A percentile compares a stretch with the other conserved stretches of the same genome.
Conservation (phyloP, 2,888 invertebrate species). For the Pachymerium ferrugineum region DNA sequence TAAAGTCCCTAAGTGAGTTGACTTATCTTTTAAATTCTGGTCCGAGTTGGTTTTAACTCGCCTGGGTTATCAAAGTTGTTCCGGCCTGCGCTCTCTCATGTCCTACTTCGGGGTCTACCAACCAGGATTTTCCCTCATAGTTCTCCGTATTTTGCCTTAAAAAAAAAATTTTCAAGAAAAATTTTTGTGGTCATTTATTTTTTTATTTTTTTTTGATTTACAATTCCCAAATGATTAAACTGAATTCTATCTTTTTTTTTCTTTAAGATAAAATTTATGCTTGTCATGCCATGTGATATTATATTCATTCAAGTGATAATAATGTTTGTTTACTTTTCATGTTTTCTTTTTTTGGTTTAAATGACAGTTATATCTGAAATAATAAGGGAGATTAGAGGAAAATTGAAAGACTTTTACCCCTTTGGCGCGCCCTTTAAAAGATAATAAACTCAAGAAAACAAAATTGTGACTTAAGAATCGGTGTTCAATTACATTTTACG, state of each 20-base stretch:
- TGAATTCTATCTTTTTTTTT: neutral
- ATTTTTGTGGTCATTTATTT: too few species aligned
- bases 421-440: too few species aligned
- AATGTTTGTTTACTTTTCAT: neutral
- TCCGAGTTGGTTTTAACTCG: neutral
- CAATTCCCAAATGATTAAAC: neutral
- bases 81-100: neutral
- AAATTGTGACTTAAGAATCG: too few species aligned
- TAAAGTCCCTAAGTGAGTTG: neutral
- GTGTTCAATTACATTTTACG: too few species aligned
- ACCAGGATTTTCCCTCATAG: neutral
- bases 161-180: too few species aligned
- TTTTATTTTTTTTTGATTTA: neutral
- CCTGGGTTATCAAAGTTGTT: slow-evolving; percentile 8
- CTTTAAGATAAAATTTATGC: neutral
- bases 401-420: too few species aligned
- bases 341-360: neutral
- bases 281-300: neutral
- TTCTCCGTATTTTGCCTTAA: neutral
- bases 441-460: too few species aligned
- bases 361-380: neutral
- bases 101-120: slow-evolving; percentile 2
- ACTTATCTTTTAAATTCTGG: neutral
- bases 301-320: neutral
- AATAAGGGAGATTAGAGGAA: too few species aligned